phyloP scores from a whole-genome alignment of 92 coral and sea anemone species.

The Umimayanthus chanpuru region DNA sequence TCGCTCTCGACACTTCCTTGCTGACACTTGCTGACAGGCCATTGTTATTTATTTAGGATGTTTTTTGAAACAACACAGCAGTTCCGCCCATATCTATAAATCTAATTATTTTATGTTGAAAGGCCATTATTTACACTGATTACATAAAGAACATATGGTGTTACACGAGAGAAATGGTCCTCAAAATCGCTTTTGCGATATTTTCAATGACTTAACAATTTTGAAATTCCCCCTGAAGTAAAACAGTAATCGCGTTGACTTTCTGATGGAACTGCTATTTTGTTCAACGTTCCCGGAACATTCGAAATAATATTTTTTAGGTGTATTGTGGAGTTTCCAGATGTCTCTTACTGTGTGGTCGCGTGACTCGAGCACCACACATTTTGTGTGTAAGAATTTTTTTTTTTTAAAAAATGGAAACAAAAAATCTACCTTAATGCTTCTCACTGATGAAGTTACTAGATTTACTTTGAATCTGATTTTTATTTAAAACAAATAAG shows the following conservation, averaged over 20 bases:
- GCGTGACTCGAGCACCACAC: neutral
- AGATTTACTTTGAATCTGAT: no score
- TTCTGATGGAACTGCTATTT: no score
- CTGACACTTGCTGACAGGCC: neutral
- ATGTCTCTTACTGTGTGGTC: neutral
- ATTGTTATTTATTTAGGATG: neutral
- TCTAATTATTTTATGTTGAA: constrained; percentile 44
- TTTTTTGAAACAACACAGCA: neutral
- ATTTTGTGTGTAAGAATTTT: neutral
- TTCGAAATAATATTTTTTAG: no score
- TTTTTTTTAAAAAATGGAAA: no score
- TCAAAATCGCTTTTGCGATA: neutral
- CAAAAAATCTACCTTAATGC: no score
- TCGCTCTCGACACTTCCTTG: neutral
- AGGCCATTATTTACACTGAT: constrained; percentile 39
- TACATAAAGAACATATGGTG: constrained; percentile 38
- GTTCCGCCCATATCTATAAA: constrained; percentile 31
- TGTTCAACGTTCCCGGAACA: neutral
- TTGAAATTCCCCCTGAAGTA: neutral
- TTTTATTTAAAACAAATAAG: no score
- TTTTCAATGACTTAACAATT: no score
- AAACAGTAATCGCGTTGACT: no score
- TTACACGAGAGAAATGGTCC: neutral
- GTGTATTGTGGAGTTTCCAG: neutral
- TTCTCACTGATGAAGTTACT: neutral